Conservation (phyloP, 2,888 invertebrate genomes). For the Boloria selene region DNA sequence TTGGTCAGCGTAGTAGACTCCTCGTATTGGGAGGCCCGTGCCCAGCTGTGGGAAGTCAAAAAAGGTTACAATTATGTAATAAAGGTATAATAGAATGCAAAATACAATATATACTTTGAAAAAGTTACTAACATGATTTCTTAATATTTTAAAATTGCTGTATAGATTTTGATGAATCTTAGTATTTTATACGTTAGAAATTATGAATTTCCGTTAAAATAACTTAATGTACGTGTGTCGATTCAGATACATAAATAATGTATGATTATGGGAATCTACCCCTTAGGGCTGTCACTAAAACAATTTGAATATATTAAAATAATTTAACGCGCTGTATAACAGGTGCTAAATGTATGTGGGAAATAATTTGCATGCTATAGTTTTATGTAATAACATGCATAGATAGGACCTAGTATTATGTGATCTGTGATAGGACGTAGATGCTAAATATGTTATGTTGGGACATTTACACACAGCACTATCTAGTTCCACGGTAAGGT, state of each 20-base stretch:
- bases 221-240: conserved; percentile 14
- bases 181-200: conserved; percentile 5
- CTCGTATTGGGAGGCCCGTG: too few relatives aligned
- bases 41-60: too few relatives aligned
- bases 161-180: not conserved
- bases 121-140: not conserved
- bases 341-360: conserved; percentile 73
- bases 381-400: not conserved
- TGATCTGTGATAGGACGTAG: too few relatives aligned
- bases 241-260: conserved; percentile 17
- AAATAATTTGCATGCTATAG: conserved; percentile 44
- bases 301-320: conserved; percentile 49
- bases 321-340: conserved; percentile 50
- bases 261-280: conserved; percentile 25
- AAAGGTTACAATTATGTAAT: too few relatives aligned
- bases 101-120: not conserved
- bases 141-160: not conserved
- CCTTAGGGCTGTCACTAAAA: conserved; percentile 33
- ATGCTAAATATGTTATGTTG: too few relatives aligned
- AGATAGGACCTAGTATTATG: too few relatives aligned
- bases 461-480: too few relatives aligned
- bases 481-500: too few relatives aligned
- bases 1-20: too few relatives aligned
- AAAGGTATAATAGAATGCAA: too few relatives aligned
- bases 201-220: conserved; percentile 17